A percentile compares a stretch with the other conserved stretches of the same genome.
phyloP scores from a whole-genome alignment of 2,888 invertebrate genomes.

The Lycocerus yunnanus region DNA sequence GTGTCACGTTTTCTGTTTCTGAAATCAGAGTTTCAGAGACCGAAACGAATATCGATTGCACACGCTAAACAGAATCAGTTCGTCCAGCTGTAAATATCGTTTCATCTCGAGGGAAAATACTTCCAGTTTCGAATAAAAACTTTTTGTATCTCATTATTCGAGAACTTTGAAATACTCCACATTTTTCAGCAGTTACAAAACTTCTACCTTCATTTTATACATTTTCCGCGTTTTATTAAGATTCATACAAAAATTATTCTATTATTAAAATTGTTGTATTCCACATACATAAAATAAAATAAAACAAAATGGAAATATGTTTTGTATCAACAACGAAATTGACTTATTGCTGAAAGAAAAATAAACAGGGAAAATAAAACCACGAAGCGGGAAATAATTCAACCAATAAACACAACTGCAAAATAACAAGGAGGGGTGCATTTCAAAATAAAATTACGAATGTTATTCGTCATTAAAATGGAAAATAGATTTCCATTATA shows the following conservation, averaged over 20 bases:
- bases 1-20: slow-evolving; percentile 26
- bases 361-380: background rate
- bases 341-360: background rate
- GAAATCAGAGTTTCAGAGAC: slow-evolving; percentile 29
- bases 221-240: slow-evolving; percentile 19
- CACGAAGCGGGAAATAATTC: background rate
- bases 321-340: background rate
- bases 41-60: slow-evolving; percentile 28
- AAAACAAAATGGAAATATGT: background rate
- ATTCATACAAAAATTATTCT: slow-evolving; percentile 11
- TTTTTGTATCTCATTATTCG: slow-evolving; percentile 43
- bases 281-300: background rate
- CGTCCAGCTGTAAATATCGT: slow-evolving; percentile 32
- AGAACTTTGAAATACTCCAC: slow-evolving; percentile 38
- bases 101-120: slow-evolving; percentile 34
- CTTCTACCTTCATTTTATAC: slow-evolving; percentile 27
- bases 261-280: background rate
- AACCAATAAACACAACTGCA: background rate
- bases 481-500: background rate
- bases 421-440: background rate
- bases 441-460: background rate
- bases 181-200: slow-evolving; percentile 37
- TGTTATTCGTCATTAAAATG: background rate
- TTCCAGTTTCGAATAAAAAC: slow-evolving; percentile 38
- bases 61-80: slow-evolving; percentile 30